phyloP scores from a whole-genome alignment of 2,888 invertebrate genomes.

The Prostheceraeus crozeri region DNA sequence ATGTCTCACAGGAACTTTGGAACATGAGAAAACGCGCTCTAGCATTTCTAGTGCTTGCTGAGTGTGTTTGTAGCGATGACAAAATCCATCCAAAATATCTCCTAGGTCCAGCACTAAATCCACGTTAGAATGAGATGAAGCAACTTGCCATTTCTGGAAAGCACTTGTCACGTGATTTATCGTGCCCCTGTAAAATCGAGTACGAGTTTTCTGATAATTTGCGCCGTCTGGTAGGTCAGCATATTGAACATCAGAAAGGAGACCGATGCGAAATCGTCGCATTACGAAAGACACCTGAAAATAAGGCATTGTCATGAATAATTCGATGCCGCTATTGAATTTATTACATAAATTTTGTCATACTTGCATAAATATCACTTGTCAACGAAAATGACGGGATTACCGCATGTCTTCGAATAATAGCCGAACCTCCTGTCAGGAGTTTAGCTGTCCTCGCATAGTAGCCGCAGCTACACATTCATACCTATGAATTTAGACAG shows the following conservation, averaged over 20 bases:
- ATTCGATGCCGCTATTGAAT: too few relatives aligned
- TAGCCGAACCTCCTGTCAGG: too few relatives aligned
- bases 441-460: too few relatives aligned
- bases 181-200: conserved; percentile 52
- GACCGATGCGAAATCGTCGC: too few relatives aligned
- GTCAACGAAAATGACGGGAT: too few relatives aligned
- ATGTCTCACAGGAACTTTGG: conserved; percentile 44
- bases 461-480: too few relatives aligned
- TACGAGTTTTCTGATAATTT: conserved; percentile 47
- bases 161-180: conserved; percentile 48
- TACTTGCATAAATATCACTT: too few relatives aligned
- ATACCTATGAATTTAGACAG: too few relatives aligned
- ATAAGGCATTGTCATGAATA: too few relatives aligned
- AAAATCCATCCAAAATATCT: conserved; percentile 56
- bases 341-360: too few relatives aligned
- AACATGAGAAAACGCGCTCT: conserved; percentile 45
- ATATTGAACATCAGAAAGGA: conserved; percentile 57
- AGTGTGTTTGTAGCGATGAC: conserved; percentile 44
- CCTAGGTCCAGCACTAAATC: conserved; percentile 55
- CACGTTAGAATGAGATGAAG: conserved; percentile 37
- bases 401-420: too few relatives aligned
- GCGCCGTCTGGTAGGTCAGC: conserved; percentile 53
- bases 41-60: conserved; percentile 45
- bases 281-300: too few relatives aligned
- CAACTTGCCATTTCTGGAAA: conserved; percentile 43